Evolutionary conservation across 1,140 invertebrate genomes (phyloP).

Genomic region (Kradibia gibbosae): DNA sequence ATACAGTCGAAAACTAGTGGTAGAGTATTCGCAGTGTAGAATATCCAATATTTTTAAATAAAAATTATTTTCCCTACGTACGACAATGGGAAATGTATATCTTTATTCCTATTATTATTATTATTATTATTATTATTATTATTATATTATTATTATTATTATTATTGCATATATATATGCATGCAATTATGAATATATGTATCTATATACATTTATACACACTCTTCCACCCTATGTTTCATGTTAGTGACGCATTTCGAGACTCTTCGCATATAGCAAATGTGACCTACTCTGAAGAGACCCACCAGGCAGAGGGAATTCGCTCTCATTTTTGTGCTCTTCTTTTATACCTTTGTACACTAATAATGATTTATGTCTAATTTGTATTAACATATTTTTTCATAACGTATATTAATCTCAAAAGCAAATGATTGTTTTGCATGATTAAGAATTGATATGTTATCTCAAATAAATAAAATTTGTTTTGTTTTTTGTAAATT

Average conservation of each 20-base stretch:
- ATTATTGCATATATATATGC: too few relatives aligned
- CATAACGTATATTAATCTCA: neutral
- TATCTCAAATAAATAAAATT: neutral
- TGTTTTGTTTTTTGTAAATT: neutral
- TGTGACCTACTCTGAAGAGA: slow-evolving; percentile 44
- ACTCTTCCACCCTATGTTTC: neutral
- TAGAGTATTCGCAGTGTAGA: too few relatives aligned
- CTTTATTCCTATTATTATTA: neutral
- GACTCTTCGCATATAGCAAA: slow-evolving; percentile 41
- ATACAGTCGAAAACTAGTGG: neutral
- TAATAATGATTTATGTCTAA: neutral
- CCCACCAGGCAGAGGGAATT: slow-evolving; percentile 15
- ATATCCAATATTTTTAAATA: neutral
- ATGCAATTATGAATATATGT: too few relatives aligned
- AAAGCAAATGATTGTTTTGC: neutral
- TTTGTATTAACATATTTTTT: slow-evolving; percentile 22
- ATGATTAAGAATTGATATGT: neutral
- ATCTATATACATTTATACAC: too few relatives aligned
- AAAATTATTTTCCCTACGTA: neutral
- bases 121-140: neutral
- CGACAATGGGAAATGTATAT: neutral
- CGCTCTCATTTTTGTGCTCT: slow-evolving; percentile 37
- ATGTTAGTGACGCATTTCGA: slow-evolving; percentile 46
- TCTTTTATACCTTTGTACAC: slow-evolving; percentile 14
- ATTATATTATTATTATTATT: too few relatives aligned